Conservation (phyloP, 2,888 invertebrate species). For the Actias luna region DNA sequence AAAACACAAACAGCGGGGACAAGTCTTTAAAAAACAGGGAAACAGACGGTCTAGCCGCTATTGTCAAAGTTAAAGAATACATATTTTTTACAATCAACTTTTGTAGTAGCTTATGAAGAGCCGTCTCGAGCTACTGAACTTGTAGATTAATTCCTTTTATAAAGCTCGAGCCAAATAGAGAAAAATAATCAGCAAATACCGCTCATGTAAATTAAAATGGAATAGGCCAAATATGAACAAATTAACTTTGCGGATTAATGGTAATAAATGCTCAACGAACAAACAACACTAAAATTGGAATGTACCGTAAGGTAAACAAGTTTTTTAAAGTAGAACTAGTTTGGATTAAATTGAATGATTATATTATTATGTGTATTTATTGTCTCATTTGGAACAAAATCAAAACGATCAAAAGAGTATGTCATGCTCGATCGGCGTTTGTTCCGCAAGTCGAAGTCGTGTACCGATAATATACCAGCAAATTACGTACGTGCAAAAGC, state of each 20-base stretch:
- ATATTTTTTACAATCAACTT: neutral
- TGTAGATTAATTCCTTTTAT: neutral
- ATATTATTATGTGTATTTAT: neutral
- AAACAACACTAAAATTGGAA: neutral
- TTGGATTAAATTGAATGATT: neutral
- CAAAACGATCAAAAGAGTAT: neutral
- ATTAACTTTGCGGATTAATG: neutral
- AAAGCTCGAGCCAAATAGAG: neutral
- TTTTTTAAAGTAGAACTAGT: neutral
- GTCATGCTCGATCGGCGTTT: neutral
- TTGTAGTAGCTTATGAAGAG: neutral
- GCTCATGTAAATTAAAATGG: neutral
- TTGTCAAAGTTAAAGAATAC: neutral
- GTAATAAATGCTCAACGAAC: neutral
- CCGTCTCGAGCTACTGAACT: neutral
- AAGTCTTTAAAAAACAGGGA: neutral
- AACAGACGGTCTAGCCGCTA: neutral
- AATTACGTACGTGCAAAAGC: conserved; percentile 7
- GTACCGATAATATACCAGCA: neutral
- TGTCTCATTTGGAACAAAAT: neutral
- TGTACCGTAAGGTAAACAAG: neutral
- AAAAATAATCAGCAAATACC: neutral
- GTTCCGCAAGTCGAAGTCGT: conserved; percentile 3
- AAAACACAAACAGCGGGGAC: neutral
- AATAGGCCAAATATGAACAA: neutral